A percentile compares a stretch with the other conserved stretches of the same genome.
phyloP scores from a whole-genome alignment of 2,797 vertebrate species.

The Astyanax mexicanus region DNA sequence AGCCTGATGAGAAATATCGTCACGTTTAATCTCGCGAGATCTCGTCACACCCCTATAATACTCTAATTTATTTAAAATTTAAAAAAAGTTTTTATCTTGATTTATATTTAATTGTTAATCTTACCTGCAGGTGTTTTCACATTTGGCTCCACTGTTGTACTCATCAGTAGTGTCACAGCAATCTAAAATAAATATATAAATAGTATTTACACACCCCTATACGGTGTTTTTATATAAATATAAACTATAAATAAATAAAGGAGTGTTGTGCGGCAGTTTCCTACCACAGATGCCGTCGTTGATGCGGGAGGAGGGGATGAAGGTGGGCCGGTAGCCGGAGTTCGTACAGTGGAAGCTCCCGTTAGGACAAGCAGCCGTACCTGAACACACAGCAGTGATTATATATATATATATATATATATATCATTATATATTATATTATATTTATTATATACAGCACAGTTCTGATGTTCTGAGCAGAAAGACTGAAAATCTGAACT shows the following conservation, averaged over 20 bases:
- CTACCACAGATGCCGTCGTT: slow-evolving; percentile 93
- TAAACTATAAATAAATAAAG: neutral
- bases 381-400: slow-evolving; percentile 64
- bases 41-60: too few relatives aligned
- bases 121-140: slow-evolving; percentile 92
- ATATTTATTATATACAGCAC: too few relatives aligned
- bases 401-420: too few relatives aligned
- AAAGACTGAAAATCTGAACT: neutral
- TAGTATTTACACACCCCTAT: neutral
- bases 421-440: too few relatives aligned
- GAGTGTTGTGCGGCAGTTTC: slow-evolving; percentile 22
- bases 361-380: slow-evolving; percentile 90
- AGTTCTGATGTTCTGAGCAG: neutral
- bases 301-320: slow-evolving; percentile 88
- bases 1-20: too few relatives aligned
- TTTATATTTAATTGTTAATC: neutral
- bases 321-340: slow-evolving; percentile 82
- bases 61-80: too few relatives aligned
- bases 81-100: too few relatives aligned
- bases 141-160: slow-evolving; percentile 89
- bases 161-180: slow-evolving; percentile 94
- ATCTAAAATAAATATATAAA: slow-evolving; percentile 70
- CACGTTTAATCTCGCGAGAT: too few relatives aligned
- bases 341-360: slow-evolving; percentile 92
- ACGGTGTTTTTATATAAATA: neutral